These are phyloP conservation scores for Mamestra brassicae DNA, from an alignment of 2,888 invertebrate species.

Conservation along the genomic window DNA sequence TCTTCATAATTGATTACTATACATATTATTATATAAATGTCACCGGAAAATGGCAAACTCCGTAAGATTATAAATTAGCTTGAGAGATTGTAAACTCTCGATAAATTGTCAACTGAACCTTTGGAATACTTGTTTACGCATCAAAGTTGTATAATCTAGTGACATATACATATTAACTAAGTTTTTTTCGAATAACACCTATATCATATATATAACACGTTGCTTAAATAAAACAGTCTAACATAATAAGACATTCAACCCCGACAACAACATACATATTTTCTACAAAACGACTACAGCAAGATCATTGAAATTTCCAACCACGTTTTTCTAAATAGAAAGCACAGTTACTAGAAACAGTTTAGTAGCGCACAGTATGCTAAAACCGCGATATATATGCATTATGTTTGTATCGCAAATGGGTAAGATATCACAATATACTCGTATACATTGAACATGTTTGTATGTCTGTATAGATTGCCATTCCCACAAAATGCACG, in stretches of 20 bases:
- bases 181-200: background rate
- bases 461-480: conserved; percentile 18
- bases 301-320: conserved; percentile 36
- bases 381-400: conserved; percentile 55
- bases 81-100: too few relatives aligned
- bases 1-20: background rate
- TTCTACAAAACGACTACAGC: conserved; percentile 14
- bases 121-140: too few relatives aligned
- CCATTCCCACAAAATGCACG: conserved; percentile 43
- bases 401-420: conserved; percentile 51
- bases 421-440: conserved; percentile 28
- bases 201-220: too few relatives aligned
- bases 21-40: too few relatives aligned
- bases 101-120: too few relatives aligned
- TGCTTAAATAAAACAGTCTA: conserved; percentile 9
- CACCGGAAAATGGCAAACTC: too few relatives aligned
- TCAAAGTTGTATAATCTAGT: too few relatives aligned
- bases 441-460: conserved; percentile 3
- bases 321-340: conserved; percentile 53
- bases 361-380: conserved; percentile 44
- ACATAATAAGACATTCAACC: conserved; percentile 2
- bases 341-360: conserved; percentile 34
- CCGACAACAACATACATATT: conserved; percentile 15
- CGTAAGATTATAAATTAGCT: too few relatives aligned
- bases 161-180: too few relatives aligned